Evolutionary conservation across 2,113 vertebrate species (phyloP).

Genomic region (Ariopsis seemanni): DNA sequence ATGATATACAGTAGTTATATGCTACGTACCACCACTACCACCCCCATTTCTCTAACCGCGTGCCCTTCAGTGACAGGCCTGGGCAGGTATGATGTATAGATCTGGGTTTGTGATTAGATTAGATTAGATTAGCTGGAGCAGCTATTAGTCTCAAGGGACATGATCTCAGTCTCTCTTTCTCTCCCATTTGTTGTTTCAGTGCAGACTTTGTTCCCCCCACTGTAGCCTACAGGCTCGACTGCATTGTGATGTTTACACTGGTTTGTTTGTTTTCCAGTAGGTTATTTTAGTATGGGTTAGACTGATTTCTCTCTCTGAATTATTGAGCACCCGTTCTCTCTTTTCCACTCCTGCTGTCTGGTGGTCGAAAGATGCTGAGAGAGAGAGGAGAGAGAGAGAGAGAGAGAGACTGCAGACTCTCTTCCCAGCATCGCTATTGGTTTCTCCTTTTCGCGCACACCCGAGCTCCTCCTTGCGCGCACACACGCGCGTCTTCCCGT

Average conservation of each 20-base stretch:
- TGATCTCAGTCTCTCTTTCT: not conserved
- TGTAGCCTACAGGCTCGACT: not conserved
- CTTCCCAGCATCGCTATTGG: constrained; percentile 50
- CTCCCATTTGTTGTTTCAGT: not conserved
- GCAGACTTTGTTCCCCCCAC: not conserved
- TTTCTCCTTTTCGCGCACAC: constrained; percentile 14
- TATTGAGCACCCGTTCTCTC: constrained; percentile 26
- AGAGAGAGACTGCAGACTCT: constrained; percentile 41
- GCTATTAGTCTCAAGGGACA: constrained; percentile 17
- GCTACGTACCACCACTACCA: no score
- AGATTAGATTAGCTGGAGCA: constrained; percentile 16
- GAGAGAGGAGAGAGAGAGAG: constrained; percentile 24
- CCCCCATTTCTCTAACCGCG: not conserved
- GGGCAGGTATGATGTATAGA: constrained; percentile 21
- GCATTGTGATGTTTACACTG: not conserved
- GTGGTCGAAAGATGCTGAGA: constrained; percentile 49
- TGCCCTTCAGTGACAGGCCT: not conserved
- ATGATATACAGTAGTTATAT: no score
- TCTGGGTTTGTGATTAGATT: constrained; percentile 27
- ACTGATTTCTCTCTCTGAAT: constrained; percentile 15
- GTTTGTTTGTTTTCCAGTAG: not conserved
- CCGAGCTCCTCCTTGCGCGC: constrained; percentile 37
- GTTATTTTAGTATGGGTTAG: not conserved
- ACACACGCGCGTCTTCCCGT: constrained; percentile 12
- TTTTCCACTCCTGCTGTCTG: constrained; percentile 35